These are phyloP conservation scores for Euplexia lucipara DNA, from an alignment of 2,888 invertebrate species.

Conservation along the genomic window DNA sequence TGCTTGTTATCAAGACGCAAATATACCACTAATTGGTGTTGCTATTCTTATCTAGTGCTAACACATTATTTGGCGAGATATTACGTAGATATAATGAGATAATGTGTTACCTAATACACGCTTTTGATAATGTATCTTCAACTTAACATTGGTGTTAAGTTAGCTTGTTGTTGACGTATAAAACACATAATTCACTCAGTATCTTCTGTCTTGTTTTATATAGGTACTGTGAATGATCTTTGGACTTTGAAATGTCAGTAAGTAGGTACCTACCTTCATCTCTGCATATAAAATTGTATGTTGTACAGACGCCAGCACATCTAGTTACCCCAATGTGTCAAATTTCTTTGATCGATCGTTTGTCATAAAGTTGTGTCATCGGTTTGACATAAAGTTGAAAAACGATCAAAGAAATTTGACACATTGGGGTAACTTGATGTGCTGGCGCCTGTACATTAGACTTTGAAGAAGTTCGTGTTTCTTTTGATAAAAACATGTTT, in stretches of 20 bases:
- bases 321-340: too few species aligned
- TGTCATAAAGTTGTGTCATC: not conserved
- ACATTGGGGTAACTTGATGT: too few species aligned
- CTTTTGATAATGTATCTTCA: slow-evolving; percentile 1
- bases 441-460: too few species aligned
- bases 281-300: not conserved
- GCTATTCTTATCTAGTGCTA: slow-evolving; percentile 24
- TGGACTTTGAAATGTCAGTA: not conserved
- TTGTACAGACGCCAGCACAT: too few species aligned
- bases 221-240: not conserved
- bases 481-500: too few species aligned
- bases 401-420: too few species aligned
- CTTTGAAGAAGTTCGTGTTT: too few species aligned
- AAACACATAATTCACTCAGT: not conserved
- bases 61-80: slow-evolving; percentile 7
- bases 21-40: slow-evolving; percentile 27
- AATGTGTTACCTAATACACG: not conserved
- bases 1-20: slow-evolving; percentile 33
- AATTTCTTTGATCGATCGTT: too few species aligned
- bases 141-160: not conserved
- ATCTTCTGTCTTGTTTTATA: not conserved
- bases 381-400: not conserved
- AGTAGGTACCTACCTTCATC: not conserved
- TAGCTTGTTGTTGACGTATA: not conserved
- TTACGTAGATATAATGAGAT: slow-evolving; percentile 16